phyloP scores from a whole-genome alignment of 2,113 vertebrate species.

The Eulacestoma nigropectus region DNA sequence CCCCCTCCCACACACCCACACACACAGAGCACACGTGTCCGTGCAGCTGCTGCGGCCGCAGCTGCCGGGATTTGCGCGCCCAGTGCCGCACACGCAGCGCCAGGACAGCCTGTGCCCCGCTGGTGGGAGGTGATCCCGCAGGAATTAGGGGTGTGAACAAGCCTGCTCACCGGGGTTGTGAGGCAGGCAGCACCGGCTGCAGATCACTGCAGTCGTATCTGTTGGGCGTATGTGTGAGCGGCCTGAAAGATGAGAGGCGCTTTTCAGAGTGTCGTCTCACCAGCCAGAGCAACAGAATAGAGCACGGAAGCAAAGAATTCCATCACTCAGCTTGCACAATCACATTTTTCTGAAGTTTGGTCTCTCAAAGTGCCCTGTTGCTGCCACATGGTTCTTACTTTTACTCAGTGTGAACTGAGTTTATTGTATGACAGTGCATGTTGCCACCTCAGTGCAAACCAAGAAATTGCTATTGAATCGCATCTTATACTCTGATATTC shows the following conservation, averaged over 20 bases:
- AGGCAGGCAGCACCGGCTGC: not conserved
- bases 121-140: not conserved
- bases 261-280: rapidly evolving
- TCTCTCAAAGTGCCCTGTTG: not conserved
- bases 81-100: rapidly evolving
- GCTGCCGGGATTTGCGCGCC: not conserved
- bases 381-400: not conserved
- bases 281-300: not conserved
- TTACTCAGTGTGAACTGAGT: not conserved
- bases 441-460: not conserved
- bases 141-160: not conserved
- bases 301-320: not conserved
- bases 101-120: not conserved
- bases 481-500: not conserved
- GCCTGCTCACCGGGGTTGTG: not conserved
- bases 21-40: not conserved
- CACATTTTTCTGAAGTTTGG: not conserved
- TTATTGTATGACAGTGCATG: not conserved
- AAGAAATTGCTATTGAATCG: not conserved
- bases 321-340: not conserved
- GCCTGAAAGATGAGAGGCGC: not conserved
- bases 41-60: conserved; percentile 9
- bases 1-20: not conserved
- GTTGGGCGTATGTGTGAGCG: rapidly evolving
- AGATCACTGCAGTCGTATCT: rapidly evolving